Base-by-base conservation (phyloP, 2,797 vertebrate species). In the Alosa sapidissima region DNA sequence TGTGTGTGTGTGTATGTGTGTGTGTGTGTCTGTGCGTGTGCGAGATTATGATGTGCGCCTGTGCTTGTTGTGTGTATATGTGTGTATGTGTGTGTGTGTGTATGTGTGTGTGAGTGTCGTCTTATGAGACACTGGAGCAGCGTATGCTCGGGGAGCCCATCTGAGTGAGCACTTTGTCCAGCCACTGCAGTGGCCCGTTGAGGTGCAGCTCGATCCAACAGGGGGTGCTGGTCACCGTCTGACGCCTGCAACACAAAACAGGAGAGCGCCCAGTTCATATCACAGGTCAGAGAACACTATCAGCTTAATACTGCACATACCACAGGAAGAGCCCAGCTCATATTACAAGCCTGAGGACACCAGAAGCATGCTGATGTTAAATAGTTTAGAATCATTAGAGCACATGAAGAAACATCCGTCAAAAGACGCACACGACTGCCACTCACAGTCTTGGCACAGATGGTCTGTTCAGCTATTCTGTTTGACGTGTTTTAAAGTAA, bases 121-220 rank as follows among this genome's bases (percentile, higher is more conserved):
- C 88, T 91, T 96, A 95, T 54, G 98, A 99, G 91, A 99, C 97
- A 5, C 98, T 99, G 93, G 98, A 99, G 87, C 98, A 99, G 84
- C 96, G 97, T 88, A 99, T 97, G 87, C 94, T 97, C 0, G 98
- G 98, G 75, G 98, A 99, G 90, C 98, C 98, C 98, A 99, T 99
- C 58, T 99, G 98, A 0, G 98, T 99, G 10, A 99, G 97, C 87
- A 99, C 98, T 93, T 99, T 99, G 94, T 99, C 98, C 54, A 99
- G 95, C 98, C 98, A 99, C 93, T 99, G 98, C 93, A 99, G 85
- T 36, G 98, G 98, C 1, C 98, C 98, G 0, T 99, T 99, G 51
- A 99, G 96, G 91, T 99, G 98, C 90, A 99, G 97, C 92, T 99
- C 98, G 0, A 99, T 99, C 98, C 98, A 99, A 96, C 98, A 99